Conservation (phyloP, 2,797 vertebrate genomes). For the Sebastes matsubarae region DNA sequence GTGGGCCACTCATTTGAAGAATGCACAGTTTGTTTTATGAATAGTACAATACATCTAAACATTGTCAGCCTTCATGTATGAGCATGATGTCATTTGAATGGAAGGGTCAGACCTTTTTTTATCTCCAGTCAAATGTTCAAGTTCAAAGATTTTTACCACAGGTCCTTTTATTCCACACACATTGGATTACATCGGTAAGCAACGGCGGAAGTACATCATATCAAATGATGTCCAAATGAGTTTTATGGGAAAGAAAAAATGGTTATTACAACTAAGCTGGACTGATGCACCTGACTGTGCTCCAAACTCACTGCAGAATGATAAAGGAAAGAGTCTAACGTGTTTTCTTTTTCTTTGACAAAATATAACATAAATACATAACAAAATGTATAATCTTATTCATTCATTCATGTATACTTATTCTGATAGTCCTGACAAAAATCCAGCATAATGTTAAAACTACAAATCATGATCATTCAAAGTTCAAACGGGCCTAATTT, state of each 20-base stretch:
- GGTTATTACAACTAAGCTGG: neutral
- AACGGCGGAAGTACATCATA: neutral
- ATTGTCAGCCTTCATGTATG: neutral
- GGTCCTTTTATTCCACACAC: neutral
- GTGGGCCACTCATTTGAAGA: conserved; percentile 39
- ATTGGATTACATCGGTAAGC: neutral
- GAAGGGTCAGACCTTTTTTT: conserved; percentile 7
- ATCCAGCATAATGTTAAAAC: neutral
- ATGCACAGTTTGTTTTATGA: neutral
- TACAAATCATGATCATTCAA: neutral
- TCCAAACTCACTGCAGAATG: neutral
- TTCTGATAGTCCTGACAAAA: neutral
- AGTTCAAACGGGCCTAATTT: neutral
- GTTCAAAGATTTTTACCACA: conserved; percentile 18
- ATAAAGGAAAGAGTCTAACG: neutral
- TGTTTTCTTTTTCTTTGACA: neutral
- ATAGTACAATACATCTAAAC: neutral
- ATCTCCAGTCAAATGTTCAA: conserved; percentile 30
- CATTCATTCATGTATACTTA: neutral
- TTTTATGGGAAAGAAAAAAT: neutral
- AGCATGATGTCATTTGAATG: neutral
- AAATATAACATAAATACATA: neutral
- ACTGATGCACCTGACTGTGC: conserved; percentile 2
- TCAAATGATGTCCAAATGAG: neutral
- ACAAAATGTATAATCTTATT: neutral